Evolutionary conservation across 2,888 invertebrate genomes (phyloP).

Genomic region (Philereme vetulata): DNA sequence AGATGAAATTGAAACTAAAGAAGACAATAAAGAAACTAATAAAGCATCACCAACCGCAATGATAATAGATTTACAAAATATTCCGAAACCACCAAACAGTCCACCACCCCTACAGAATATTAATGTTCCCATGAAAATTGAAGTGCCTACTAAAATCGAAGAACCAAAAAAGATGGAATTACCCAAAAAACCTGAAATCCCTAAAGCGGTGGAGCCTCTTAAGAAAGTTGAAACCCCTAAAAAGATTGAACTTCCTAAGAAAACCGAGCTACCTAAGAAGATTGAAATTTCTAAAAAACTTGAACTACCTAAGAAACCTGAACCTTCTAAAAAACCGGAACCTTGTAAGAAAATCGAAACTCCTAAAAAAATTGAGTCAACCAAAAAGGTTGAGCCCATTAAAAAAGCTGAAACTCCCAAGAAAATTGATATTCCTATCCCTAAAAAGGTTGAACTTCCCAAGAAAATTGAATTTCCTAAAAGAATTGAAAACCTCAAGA

Average conservation of each 20-base stretch:
- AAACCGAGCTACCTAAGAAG: conserved; percentile 40
- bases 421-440: conserved; percentile 42
- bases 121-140: conserved; percentile 25
- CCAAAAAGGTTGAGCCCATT: conserved; percentile 30
- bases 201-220: conserved; percentile 43
- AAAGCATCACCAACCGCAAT: conserved; percentile 33
- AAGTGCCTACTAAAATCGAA: conserved; percentile 29
- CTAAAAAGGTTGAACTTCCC: conserved; percentile 25
- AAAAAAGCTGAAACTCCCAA: conserved; percentile 43
- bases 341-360: conserved; percentile 39
- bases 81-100: conserved; percentile 62
- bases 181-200: conserved; percentile 39
- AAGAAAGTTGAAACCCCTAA: conserved; percentile 39
- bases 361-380: conserved; percentile 37
- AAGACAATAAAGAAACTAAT: conserved; percentile 49
- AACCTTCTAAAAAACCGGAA: conserved; percentile 20
- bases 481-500: conserved; percentile 41
- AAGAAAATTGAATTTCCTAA: conserved; percentile 43
- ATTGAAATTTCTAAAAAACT: conserved; percentile 16
- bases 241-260: conserved; percentile 38
- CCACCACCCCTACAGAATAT: conserved; percentile 51
- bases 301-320: conserved; percentile 20
- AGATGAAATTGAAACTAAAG: conserved; percentile 22
- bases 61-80: conserved; percentile 38
- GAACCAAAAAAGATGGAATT: conserved; percentile 5